These are phyloP conservation scores for Lordiphosa clarofinis DNA, from an alignment of 1,140 invertebrate species.

Conservation along the genomic window DNA sequence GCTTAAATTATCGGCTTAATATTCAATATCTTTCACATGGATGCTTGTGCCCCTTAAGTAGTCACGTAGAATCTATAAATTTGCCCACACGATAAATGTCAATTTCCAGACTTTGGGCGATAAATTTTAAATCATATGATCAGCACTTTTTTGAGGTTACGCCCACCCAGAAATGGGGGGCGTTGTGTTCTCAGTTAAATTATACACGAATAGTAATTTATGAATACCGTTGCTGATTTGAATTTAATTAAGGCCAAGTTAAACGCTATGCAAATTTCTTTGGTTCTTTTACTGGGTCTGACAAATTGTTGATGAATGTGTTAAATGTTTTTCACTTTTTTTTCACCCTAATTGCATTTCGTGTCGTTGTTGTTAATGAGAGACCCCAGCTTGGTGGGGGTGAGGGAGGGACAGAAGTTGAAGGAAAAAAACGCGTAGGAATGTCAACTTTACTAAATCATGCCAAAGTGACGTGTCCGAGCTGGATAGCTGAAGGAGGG, in stretches of 20 bases:
- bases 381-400: neutral
- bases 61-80: conserved; percentile 50
- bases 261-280: conserved; percentile 70
- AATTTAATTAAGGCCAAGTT: conserved; percentile 65
- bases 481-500: conserved; percentile 12
- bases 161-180: conserved; percentile 1
- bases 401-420: neutral
- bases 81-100: conserved; percentile 42
- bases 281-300: conserved; percentile 48
- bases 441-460: conserved; percentile 70
- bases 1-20: conserved; percentile 27
- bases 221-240: conserved; percentile 50
- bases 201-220: conserved; percentile 29
- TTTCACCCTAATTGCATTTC: conserved; percentile 29
- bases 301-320: conserved; percentile 76
- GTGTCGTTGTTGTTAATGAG: conserved; percentile 16
- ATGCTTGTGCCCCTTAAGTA: conserved; percentile 29
- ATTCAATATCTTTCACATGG: conserved; percentile 30
- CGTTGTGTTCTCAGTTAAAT: conserved; percentile 9
- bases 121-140: conserved; percentile 43
- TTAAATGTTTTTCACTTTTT: conserved; percentile 52
- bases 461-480: conserved; percentile 54
- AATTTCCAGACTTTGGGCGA: conserved; percentile 39
- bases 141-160: conserved; percentile 28
- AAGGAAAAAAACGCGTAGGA: conserved; percentile 36